Evolutionary conservation across 1,140 invertebrate genomes (phyloP).

Genomic region (Paraescarpia echinospica): DNA sequence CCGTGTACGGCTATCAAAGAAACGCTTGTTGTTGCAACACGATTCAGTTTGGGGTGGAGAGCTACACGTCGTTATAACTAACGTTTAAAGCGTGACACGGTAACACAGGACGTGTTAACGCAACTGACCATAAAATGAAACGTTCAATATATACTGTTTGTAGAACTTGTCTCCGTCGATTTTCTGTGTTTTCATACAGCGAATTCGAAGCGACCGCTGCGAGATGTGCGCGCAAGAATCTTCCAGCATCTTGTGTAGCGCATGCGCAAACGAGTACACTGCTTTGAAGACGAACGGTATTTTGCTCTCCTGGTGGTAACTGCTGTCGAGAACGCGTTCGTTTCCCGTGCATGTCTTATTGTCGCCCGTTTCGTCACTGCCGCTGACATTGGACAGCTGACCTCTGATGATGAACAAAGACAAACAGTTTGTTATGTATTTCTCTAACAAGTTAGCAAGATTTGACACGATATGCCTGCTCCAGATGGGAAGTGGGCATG

Average conservation of each 20-base stretch:
- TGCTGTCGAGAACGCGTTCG: constrained; percentile 39
- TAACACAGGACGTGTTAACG: background rate
- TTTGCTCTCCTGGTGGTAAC: constrained; percentile 78
- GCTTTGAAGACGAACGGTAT: constrained; percentile 87
- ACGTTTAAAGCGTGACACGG: background rate
- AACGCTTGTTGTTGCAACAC: too few relatives aligned
- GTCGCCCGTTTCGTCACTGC: background rate
- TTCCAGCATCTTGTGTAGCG: constrained; percentile 63
- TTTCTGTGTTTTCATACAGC: constrained; percentile 62
- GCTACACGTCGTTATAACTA: too few relatives aligned
- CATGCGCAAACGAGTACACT: constrained; percentile 82
- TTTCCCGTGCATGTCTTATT: constrained; percentile 42
- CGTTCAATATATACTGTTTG: constrained; percentile 69
- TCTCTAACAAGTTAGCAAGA: too few relatives aligned
- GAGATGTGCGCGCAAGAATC: constrained; percentile 35
- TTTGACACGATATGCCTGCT: too few relatives aligned
- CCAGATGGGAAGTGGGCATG: too few relatives aligned
- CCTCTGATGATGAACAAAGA: background rate
- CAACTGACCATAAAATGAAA: constrained; percentile 68
- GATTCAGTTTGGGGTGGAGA: too few relatives aligned
- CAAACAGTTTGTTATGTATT: background rate
- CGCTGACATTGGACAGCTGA: background rate
- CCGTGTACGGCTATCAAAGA: too few relatives aligned
- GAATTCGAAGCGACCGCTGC: constrained; percentile 6
- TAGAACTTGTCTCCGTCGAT: constrained; percentile 74